Evolutionary conservation across 2,113 vertebrate genomes (phyloP).

Genomic region (Ariopsis seemanni): DNA sequence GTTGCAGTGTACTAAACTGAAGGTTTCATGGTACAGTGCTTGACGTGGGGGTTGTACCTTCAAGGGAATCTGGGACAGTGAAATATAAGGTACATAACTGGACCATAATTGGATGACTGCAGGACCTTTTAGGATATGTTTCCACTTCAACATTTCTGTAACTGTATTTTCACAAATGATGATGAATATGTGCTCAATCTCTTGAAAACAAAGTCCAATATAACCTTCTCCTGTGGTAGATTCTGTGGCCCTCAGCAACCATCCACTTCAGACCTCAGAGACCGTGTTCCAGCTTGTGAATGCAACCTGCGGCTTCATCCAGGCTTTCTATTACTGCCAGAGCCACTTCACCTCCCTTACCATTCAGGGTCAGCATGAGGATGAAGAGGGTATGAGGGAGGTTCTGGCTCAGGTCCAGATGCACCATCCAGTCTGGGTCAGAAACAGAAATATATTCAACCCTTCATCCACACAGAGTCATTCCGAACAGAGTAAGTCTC

Average conservation of each 20-base stretch:
- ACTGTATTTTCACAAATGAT: not conserved
- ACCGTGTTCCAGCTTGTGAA: slow-evolving; percentile 74
- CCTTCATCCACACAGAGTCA: slow-evolving; percentile 34
- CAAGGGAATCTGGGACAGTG: not conserved
- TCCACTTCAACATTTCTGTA: not conserved
- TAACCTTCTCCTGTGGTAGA: not conserved
- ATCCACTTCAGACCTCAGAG: slow-evolving; percentile 59
- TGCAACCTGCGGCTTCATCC: slow-evolving; percentile 71
- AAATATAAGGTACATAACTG: not conserved
- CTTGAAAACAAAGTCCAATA: not conserved
- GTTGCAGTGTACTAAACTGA: not conserved
- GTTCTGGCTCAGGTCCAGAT: slow-evolving; percentile 62
- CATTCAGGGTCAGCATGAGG: slow-evolving; percentile 46
- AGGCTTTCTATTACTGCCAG: slow-evolving; percentile 76
- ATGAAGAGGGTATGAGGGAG: slow-evolving; percentile 42
- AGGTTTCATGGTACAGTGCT: not conserved
- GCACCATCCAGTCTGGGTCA: slow-evolving; percentile 73
- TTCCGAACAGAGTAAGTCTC: slow-evolving; percentile 65
- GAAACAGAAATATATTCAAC: slow-evolving; percentile 39
- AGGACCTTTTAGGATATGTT: not conserved
- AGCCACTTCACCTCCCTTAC: slow-evolving; percentile 74
- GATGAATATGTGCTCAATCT: not conserved
- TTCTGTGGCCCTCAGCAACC: slow-evolving; percentile 31
- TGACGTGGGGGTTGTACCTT: not conserved
- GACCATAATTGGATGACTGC: not conserved